Percentiles rank a stretch among this genome's conserved stretches.
Evolutionary conservation across 2,888 invertebrate genomes (phyloP).

Genomic region (Liposcelis brunnea): DNA sequence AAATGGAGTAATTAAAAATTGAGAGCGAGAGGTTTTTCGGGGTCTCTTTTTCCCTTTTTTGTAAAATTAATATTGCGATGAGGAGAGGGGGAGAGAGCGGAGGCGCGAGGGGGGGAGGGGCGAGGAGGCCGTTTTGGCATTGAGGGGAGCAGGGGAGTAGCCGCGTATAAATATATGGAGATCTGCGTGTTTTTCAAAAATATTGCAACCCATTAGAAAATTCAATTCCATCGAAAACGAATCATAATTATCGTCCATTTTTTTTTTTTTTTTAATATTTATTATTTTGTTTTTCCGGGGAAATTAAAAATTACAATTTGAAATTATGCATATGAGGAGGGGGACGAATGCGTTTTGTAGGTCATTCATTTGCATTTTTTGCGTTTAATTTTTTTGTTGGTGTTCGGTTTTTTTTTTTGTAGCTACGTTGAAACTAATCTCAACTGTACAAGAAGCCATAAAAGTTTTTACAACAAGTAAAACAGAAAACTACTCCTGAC

Average conservation of each 20-base stretch:
- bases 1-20: background rate
- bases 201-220: no score
- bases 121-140: background rate
- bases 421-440: background rate
- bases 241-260: background rate
- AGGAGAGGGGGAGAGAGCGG: background rate
- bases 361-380: no score
- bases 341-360: no score
- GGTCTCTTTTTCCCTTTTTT: no score
- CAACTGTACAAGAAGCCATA: slow-evolving; percentile 1
- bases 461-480: slow-evolving; percentile 1
- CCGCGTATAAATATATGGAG: background rate
- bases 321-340: background rate
- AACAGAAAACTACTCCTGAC: slow-evolving; percentile 1
- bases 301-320: background rate
- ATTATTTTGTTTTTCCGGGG: background rate
- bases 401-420: no score
- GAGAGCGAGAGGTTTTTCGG: no score
- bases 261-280: background rate
- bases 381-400: no score
- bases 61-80: background rate
- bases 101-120: background rate
- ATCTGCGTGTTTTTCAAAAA: background rate
- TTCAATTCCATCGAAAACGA: no score
- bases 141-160: background rate